A percentile compares a stretch with the other conserved stretches of the same genome.
phyloP scores from a whole-genome alignment of 2,113 vertebrate species.

The Agelaius tricolor region DNA sequence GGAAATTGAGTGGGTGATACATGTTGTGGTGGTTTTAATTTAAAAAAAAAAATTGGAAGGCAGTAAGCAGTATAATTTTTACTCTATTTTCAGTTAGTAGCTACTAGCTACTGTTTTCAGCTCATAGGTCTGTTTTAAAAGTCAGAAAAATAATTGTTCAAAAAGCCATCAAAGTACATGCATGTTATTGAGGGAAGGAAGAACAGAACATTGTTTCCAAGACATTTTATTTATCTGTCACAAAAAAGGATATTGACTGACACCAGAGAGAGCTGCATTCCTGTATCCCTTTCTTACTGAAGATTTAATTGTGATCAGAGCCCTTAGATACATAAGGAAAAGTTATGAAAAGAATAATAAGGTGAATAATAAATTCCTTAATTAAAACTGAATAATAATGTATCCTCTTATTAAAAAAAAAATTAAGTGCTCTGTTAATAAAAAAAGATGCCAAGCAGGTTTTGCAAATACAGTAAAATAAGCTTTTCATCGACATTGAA shows the following conservation, averaged over 20 bases:
- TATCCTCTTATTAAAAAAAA: neutral
- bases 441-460: neutral
- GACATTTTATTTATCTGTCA: neutral
- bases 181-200: neutral
- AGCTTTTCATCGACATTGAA: neutral
- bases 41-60: neutral
- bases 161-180: neutral
- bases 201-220: neutral
- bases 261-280: neutral
- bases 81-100: neutral
- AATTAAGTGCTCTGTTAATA: neutral
- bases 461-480: neutral
- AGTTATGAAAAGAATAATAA: neutral
- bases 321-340: neutral
- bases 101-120: neutral
- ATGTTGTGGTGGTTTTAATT: neutral
- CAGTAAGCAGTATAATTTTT: neutral
- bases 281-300: neutral
- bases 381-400: neutral
- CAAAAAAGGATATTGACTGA: neutral
- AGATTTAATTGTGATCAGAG: neutral
- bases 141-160: neutral
- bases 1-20: neutral
- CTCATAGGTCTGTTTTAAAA: neutral
- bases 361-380: neutral